Base-by-base conservation (phyloP, 2,888 invertebrate species). In the Melanargia galathea region DNA sequence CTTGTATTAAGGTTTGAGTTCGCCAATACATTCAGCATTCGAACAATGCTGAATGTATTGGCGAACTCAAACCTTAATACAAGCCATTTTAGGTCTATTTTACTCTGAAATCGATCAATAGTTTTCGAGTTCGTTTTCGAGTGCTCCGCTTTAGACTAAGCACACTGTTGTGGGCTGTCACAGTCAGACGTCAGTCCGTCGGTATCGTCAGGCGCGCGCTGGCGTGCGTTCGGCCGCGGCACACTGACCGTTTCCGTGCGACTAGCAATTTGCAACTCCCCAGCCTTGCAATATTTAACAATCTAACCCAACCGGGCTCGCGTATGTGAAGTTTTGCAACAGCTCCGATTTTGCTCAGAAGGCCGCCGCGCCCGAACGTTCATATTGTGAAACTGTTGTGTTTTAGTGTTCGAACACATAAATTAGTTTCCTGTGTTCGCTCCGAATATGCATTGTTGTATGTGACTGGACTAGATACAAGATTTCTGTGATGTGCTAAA, bases 241-340 rank as follows among this genome's bases (percentile, higher is more conserved):
- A 22, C 61, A 63, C 67, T 18, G 49, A 18, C 38, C 40, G 70
- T 78, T 79, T 77, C 77, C 81, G 76, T 74, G 70, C 70, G 74
- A 71, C 72, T 71, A 68, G 71, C 75, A 77, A 77, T 76, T 80
- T 72, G 75, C 74, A 75, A 73, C 71, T 66, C 69, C 72, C 73
- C 74, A 80, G 73, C 79, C 79, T 81, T 79, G 82, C 74, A 73
- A 75, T 77, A 66, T 75, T 73, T 75, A 74, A 75, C 68, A 71
- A 72, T 75, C 75, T 73, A 77, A 73, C 77, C 71, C 69, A 70
- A 64, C 73, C 62, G 70, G 74, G 76, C 75, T 75, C 76, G 74
- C 76, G 74, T 76, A 75, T 77, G 73, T 75, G 70, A 76, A 78
- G 81, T 88, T 86, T 86, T 79, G 85, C 83, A 87, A 86, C 72